A percentile compares a stretch with the other conserved stretches of the same genome.
These are phyloP conservation scores for Tiliacea citrago DNA, from an alignment of 2,888 invertebrate genomes.

Conservation along the genomic window DNA sequence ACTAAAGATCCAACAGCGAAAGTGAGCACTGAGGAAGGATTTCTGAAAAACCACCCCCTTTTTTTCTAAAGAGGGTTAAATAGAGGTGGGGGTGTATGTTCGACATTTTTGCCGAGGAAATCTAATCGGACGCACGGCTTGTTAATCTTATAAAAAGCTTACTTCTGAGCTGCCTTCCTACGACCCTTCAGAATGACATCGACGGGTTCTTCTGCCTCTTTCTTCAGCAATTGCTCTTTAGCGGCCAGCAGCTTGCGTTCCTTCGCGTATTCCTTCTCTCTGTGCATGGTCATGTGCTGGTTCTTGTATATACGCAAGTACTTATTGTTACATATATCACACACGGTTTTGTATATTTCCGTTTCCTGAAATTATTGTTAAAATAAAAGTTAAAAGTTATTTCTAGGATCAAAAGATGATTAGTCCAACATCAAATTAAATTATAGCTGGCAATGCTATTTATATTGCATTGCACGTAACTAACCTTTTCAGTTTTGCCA, in stretches of 20 bases:
- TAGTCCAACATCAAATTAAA: background rate
- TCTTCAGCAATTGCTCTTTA: slow-evolving; percentile 64
- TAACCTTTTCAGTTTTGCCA: slow-evolving; percentile 90
- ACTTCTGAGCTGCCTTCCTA: slow-evolving; percentile 83
- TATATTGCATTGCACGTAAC: background rate
- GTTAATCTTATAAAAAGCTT: slow-evolving; percentile 38
- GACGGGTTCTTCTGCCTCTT: slow-evolving; percentile 37
- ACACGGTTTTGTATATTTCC: slow-evolving; percentile 85
- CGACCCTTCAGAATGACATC: slow-evolving; percentile 64
- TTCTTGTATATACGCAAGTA: slow-evolving; percentile 90
- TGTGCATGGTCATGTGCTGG: slow-evolving; percentile 89
- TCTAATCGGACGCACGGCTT: background rate
- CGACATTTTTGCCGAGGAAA: background rate
- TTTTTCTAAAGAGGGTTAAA: background rate
- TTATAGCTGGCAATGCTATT: background rate
- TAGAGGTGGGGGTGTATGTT: background rate
- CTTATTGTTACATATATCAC: slow-evolving; percentile 88
- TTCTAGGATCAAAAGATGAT: background rate
- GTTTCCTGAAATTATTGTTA: slow-evolving; percentile 81
- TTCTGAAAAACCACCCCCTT: background rate
- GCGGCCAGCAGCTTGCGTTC: slow-evolving; percentile 65
- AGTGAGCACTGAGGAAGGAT: background rate
- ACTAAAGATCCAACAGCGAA: no score
- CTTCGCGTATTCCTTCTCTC: slow-evolving; percentile 72
- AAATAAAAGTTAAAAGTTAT: background rate